A percentile compares a stretch with the other conserved stretches of the same genome.
These are phyloP conservation scores for Cataglyphis albicans DNA, from an alignment of 2,888 invertebrate genomes.

Conservation along the genomic window DNA sequence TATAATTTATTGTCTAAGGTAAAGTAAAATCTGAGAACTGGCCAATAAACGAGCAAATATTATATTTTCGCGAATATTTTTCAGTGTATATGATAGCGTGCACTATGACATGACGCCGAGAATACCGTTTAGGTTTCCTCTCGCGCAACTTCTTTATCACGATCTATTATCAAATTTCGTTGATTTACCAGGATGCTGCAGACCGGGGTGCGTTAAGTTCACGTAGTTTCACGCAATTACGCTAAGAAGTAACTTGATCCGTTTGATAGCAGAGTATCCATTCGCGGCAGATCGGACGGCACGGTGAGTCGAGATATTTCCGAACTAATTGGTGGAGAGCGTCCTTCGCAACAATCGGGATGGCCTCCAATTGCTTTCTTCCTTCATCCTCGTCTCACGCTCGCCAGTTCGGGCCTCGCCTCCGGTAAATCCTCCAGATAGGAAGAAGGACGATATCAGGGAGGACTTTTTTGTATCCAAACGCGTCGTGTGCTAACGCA, in stretches of 20 bases:
- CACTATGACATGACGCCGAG: not conserved
- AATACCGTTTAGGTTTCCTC: constrained; percentile 15
- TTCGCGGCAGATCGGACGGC: constrained; percentile 26
- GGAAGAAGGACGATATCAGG: constrained; percentile 42
- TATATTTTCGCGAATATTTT: not conserved
- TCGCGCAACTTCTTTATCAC: constrained; percentile 34
- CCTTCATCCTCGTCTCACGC: not conserved
- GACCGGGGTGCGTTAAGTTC: not conserved
- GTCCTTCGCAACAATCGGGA: constrained; percentile 46
- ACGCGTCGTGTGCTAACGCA: constrained; percentile 62
- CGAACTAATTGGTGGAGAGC: constrained; percentile 52
- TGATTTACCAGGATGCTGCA: not conserved
- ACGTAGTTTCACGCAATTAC: constrained; percentile 50
- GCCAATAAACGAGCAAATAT: not conserved
- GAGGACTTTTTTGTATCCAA: constrained; percentile 55
- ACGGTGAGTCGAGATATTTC: constrained; percentile 36
- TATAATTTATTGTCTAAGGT: constrained; percentile 27
- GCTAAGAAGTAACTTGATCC: constrained; percentile 54
- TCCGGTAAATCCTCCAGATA: constrained; percentile 37
- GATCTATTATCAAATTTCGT: constrained; percentile 43
- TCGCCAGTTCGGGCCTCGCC: not conserved
- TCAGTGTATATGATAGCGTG: not conserved
- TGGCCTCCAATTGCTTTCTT: constrained; percentile 13
- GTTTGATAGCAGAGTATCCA: constrained; percentile 31
- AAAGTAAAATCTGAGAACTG: not conserved